Evolutionary conservation across 2,888 invertebrate genomes (phyloP).

Genomic region (Rosalia funebris): DNA sequence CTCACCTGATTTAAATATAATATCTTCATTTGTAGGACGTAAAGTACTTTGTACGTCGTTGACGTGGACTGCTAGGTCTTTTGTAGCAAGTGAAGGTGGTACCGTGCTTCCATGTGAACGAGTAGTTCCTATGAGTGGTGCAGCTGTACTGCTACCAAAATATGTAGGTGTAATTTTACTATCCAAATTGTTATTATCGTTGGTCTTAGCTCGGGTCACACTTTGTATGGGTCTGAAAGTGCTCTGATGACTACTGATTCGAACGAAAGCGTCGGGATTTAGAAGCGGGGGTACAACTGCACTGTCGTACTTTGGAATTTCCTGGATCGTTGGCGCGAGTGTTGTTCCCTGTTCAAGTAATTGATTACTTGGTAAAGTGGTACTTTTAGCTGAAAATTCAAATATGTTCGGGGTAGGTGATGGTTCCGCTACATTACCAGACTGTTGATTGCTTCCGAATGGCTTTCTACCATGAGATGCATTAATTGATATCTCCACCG

Average conservation of each 20-base stretch:
- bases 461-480: background rate
- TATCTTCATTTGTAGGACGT: no score
- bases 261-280: background rate
- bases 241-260: constrained; percentile 8
- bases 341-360: background rate
- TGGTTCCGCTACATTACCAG: background rate
- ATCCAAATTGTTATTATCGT: background rate
- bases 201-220: background rate
- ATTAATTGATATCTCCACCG: no score
- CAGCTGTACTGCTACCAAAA: background rate
- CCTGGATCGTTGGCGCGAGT: background rate
- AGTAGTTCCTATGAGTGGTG: background rate
- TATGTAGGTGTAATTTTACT: background rate
- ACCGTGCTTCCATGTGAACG: background rate
- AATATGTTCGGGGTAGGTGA: background rate
- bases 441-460: background rate
- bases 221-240: constrained; percentile 2
- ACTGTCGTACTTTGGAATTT: background rate
- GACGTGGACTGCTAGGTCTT: background rate
- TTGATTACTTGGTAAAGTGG: background rate
- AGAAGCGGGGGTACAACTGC: background rate
- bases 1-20: no score
- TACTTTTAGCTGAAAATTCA: background rate
- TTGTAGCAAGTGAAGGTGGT: background rate
- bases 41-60: background rate